A percentile compares a stretch with the other conserved stretches of the same genome.
These are phyloP conservation scores for Charadrius vociferus DNA, from an alignment of 2,113 vertebrate genomes.

Conservation along the genomic window DNA sequence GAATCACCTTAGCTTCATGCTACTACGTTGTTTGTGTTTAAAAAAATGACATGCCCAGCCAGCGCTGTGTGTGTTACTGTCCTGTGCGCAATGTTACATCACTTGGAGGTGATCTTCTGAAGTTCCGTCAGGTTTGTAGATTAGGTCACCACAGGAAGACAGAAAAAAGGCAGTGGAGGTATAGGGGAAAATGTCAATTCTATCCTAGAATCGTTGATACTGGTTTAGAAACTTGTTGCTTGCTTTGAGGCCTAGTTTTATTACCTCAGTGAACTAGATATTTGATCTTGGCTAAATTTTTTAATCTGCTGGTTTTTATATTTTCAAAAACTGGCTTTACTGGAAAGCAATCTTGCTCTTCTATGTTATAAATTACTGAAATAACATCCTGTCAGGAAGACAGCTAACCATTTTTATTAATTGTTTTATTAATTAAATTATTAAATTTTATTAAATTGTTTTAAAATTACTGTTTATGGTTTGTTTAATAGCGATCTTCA, in stretches of 20 bases:
- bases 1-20: not conserved
- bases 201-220: not conserved
- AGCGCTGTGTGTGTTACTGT: not conserved
- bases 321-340: not conserved
- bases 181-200: not conserved
- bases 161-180: not conserved
- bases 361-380: not conserved
- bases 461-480: too few relatives aligned
- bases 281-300: not conserved
- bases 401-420: not conserved
- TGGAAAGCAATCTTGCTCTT: not conserved
- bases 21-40: not conserved
- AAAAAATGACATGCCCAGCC: not conserved
- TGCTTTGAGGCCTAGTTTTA: not conserved
- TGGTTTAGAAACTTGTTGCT: not conserved
- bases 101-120: not conserved
- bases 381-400: not conserved
- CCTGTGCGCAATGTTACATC: not conserved
- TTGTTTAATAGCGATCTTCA: not conserved
- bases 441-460: too few relatives aligned
- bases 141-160: not conserved
- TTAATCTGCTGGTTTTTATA: accelerated
- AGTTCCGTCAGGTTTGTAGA: not conserved
- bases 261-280: not conserved
- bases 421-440: too few relatives aligned